A percentile compares a stretch with the other conserved stretches of the same genome.
Evolutionary conservation across 2,888 invertebrate species (phyloP).

Genomic region (Antheraea assamensis): DNA sequence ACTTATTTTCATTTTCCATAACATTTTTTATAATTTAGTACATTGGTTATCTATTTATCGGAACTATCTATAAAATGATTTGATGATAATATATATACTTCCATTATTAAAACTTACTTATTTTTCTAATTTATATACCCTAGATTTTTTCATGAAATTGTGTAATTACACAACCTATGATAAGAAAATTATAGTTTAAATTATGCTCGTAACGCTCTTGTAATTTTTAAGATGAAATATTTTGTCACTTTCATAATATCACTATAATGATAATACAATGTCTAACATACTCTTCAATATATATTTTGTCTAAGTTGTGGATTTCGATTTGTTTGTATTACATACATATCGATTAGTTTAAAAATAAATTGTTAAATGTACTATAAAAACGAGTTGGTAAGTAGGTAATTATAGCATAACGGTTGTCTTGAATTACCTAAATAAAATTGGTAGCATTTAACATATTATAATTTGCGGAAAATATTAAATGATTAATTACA

Average conservation of each 20-base stretch:
- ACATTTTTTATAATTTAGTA: neutral
- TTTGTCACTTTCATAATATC: neutral
- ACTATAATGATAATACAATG: neutral
- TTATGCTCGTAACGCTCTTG: neutral
- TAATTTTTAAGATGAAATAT: neutral
- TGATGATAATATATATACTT: neutral
- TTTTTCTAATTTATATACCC: neutral
- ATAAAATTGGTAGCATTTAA: neutral
- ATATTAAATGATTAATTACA: neutral
- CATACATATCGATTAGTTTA: neutral
- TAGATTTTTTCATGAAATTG: neutral
- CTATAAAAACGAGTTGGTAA: neutral
- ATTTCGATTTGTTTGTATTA: too few relatives aligned
- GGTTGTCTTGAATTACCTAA: neutral
- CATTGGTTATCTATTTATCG: neutral
- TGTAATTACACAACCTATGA: neutral
- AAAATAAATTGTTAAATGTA: neutral
- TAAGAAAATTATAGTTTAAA: neutral
- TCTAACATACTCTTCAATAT: neutral
- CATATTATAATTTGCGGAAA: neutral
- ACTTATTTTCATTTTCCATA: conserved; percentile 15
- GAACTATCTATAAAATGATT: neutral
- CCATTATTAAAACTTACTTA: neutral
- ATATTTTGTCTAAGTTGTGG: neutral
- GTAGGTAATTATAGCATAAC: neutral